Evolutionary conservation across 2,113 vertebrate species (phyloP), one percentile per base, ranked within the genome.

Genomic region (Clarias magur): DNA sequence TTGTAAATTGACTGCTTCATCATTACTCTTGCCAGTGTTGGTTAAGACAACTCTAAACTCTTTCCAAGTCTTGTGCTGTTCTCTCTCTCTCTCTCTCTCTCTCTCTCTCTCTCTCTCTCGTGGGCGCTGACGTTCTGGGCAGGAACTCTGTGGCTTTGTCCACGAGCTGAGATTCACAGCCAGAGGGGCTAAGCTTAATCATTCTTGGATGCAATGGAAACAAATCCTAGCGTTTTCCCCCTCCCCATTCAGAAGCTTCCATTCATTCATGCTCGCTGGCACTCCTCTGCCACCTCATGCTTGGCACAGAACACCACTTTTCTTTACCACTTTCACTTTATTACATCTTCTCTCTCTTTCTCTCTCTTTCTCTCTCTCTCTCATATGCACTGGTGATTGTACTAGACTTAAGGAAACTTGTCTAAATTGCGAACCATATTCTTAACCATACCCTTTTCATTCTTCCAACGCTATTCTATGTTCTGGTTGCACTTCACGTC

Each of bases 131-230:
- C n/a, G 30, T 59, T 88, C 82, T 84, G 73, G 87, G 53, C 85
- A 88, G 82, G 83, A 78, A 83, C 60, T 82, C 67, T 90, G 91
- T 91, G 91, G 91, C 88, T 94, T 92, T 92, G 90, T 92, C 90
- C 86, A 72, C 15, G 59, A 82, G 84, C 87, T 87, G 19, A 70
- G 88, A 79, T 87, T 91, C 86, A 84, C 88, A 90, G 88, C 89
- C 93, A 92, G 89, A 92, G 91, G 91, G 93, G 90, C 89, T 91
- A 92, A 85, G 88, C 73, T 93, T 93, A 93, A 94, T 94, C 94
- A 94, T 94, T 94, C 91, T 93, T 94, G 93, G 93, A 95, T 88
- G 88, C 57, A 48, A 90, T 15, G 56, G 82, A 83, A 87, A 89
- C 86, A 88, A 82, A 87, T 65, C 42, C 82, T 63, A 76, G 42